Base-by-base conservation (phyloP, 2,888 invertebrate genomes). In the Gortyna flavago region DNA sequence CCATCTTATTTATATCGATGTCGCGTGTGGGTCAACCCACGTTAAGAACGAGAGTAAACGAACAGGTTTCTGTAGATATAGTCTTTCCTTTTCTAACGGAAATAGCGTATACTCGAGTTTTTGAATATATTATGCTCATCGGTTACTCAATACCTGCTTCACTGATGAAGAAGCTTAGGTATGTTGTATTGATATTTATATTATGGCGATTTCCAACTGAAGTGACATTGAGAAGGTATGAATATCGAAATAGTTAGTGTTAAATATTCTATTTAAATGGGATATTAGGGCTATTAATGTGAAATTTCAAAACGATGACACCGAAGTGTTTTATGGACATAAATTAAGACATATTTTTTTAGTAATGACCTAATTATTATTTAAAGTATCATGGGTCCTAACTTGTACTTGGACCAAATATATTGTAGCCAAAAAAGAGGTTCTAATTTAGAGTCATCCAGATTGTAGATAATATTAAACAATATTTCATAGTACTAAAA, bases 1-100 rank as follows among this genome's bases (percentile, higher is more conserved):
- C 90, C 91, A 92, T 94, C 93, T 95, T 95, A 95, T 96, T 96
- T 96, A 96, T 96, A 96, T 95, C 90, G 90, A 91, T 90, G 92
- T 93, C 89, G 90, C 86, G 89, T 89, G 91, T 88, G 85, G 90
- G 90, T 90, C 91, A 91, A 87, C 88, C 87, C 89, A 90, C 90
- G 90, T 90, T 89, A 90, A 93, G 90, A 93, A 92, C 91, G 93
- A 94, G 93, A 93, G 90, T 92, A 91, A 90, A 82, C 86, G 90
- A 95, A 95, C 91, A 87, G 94, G 95, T 95, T 93, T 91, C 75
- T 79, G 80, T 85, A n/a, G n/a, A n/a, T n/a, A 91, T 90, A 89
- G 86, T 93, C 95, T 93, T 88, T 94, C 95, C 93, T 94, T 93
- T 92, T 95, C 95, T 95, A 94, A 93, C 96, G 94, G 94, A 95